A percentile compares a stretch with the other conserved stretches of the same genome.
Evolutionary conservation across 2,797 vertebrate species (phyloP).

Genomic region (Sarcophilus harrisii): DNA sequence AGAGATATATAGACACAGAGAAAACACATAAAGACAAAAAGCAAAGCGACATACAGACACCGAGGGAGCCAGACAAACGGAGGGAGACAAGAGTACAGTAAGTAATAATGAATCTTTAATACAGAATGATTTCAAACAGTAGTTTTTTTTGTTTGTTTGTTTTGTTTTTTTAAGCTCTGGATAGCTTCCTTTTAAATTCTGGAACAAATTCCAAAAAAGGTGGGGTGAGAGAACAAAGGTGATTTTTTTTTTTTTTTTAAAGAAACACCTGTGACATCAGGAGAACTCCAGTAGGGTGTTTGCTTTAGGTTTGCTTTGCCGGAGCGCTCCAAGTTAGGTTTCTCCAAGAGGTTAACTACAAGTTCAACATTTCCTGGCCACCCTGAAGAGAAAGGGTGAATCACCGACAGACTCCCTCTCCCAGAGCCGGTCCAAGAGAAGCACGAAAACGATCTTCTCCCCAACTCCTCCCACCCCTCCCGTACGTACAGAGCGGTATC

Average conservation of each 20-base stretch:
- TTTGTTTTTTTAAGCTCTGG: too few species aligned
- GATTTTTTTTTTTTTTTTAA: background rate
- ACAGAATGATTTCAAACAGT: background rate
- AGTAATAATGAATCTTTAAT: background rate
- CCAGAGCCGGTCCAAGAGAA: background rate
- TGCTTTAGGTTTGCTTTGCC: background rate
- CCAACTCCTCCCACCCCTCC: background rate
- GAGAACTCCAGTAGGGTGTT: background rate
- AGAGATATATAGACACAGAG: background rate
- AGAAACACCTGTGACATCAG: background rate
- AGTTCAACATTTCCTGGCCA: background rate
- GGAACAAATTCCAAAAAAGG: background rate
- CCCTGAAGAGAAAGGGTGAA: background rate
- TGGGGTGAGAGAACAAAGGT: accelerated
- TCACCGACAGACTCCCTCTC: background rate
- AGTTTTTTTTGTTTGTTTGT: too few species aligned
- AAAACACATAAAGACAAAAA: too few species aligned
- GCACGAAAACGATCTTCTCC: background rate
- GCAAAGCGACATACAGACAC: too few species aligned
- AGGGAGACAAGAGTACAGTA: background rate
- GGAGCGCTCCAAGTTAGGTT: background rate
- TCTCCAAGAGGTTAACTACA: background rate
- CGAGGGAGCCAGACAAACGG: too few species aligned
- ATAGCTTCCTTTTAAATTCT: background rate
- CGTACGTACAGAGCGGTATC: background rate